A percentile compares a stretch with the other conserved stretches of the same genome.
These are phyloP conservation scores for Valencia hispanica DNA, from an alignment of 2,797 vertebrate species.

Conservation along the genomic window DNA sequence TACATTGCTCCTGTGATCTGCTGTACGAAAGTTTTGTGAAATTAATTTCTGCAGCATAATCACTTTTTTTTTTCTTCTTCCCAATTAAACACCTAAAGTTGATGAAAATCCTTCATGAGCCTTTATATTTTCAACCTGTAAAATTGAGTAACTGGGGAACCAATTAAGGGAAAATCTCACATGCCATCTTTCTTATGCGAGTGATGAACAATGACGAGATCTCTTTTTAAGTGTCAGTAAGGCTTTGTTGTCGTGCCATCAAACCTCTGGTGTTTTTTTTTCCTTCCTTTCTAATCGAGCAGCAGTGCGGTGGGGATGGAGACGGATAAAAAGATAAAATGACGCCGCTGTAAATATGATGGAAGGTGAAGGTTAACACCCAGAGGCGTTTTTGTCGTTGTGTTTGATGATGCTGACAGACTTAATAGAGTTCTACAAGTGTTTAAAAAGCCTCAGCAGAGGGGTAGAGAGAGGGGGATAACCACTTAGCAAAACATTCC, in stretches of 20 bases:
- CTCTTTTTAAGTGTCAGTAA: constrained; percentile 50
- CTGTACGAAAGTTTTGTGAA: too few relatives aligned
- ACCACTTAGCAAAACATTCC: constrained; percentile 35
- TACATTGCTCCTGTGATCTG: too few relatives aligned
- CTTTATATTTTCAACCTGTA: not conserved
- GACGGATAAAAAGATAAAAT: constrained; percentile 56
- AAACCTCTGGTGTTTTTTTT: constrained; percentile 23
- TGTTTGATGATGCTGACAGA: constrained; percentile 65
- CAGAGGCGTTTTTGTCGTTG: constrained; percentile 45
- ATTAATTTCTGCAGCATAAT: too few relatives aligned
- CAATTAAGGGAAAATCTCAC: constrained; percentile 17
- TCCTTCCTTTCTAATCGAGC: constrained; percentile 12
- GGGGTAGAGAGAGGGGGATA: not conserved
- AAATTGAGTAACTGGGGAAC: not conserved
- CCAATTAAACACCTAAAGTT: too few relatives aligned
- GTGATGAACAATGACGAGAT: constrained; percentile 17
- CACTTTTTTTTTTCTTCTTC: too few relatives aligned
- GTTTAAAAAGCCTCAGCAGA: constrained; percentile 48
- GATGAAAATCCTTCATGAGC: not conserved
- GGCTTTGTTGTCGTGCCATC: constrained; percentile 44
- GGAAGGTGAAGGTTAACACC: constrained; percentile 55
- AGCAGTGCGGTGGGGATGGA: constrained; percentile 6
- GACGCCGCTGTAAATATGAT: constrained; percentile 48
- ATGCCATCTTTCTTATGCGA: constrained; percentile 27
- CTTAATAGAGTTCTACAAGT: constrained; percentile 59